phyloP scores from a whole-genome alignment of 2,797 vertebrate species.

The Sebastes itinus region DNA sequence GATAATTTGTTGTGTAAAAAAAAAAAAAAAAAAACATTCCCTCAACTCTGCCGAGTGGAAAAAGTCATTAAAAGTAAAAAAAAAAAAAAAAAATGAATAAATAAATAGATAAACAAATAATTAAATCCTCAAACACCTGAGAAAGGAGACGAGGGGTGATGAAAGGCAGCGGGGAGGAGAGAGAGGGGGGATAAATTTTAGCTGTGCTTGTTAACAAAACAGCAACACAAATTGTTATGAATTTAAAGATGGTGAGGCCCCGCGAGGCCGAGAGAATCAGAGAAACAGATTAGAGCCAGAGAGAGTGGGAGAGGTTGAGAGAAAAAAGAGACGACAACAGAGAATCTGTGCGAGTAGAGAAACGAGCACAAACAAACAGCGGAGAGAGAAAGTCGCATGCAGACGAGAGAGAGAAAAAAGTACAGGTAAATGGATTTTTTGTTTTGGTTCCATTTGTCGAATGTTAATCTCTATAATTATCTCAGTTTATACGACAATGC shows the following conservation, averaged over 20 bases:
- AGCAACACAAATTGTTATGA: conserved; percentile 58
- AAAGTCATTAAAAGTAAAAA: conserved; percentile 70
- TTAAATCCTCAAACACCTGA: conserved; percentile 60
- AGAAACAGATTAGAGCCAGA: conserved; percentile 3
- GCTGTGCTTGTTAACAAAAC: conserved; percentile 67
- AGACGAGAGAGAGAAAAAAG: not conserved
- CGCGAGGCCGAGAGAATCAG: conserved; percentile 22
- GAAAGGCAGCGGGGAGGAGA: conserved; percentile 45
- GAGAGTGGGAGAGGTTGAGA: not conserved
- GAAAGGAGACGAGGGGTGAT: conserved; percentile 47
- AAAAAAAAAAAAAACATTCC: conserved; percentile 8
- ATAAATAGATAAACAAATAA: conserved; percentile 62
- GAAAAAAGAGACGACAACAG: not conserved
- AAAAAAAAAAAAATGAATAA: conserved; percentile 21
- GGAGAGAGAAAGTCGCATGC: not conserved
- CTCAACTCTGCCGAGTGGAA: conserved; percentile 49
- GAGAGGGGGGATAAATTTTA: conserved; percentile 24
- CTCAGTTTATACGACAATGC: conserved; percentile 3
- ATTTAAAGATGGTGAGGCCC: conserved; percentile 53
- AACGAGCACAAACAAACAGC: not conserved
- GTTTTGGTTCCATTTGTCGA: conserved; percentile 20
- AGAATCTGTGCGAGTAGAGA: not conserved
- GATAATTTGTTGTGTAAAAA: conserved; percentile 57
- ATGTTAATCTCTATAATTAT: conserved; percentile 50
- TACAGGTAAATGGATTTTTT: not conserved